phyloP scores from a whole-genome alignment of 2,888 invertebrate species.

The Phorcus lineatus region DNA sequence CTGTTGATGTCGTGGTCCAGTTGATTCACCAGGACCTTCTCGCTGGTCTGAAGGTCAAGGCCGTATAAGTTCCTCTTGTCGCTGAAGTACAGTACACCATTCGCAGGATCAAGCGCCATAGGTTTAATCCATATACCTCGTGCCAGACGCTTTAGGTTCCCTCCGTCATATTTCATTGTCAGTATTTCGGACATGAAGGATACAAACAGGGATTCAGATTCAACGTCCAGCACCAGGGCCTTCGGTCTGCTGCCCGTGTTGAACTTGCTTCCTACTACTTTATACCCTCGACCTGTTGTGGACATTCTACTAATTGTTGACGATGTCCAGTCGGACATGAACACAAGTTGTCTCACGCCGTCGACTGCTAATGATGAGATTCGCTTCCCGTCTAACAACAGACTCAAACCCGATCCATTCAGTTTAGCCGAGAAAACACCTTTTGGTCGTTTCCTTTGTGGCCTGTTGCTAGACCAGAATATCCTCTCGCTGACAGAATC shows the following conservation, averaged over 20 bases:
- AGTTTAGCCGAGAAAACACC: neutral
- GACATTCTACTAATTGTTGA: neutral
- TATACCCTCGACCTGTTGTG: neutral
- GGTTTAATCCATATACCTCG: neutral
- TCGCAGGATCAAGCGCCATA: neutral
- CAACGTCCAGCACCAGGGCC: neutral
- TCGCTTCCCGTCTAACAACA: neutral
- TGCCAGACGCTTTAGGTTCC: neutral
- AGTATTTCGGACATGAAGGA: neutral
- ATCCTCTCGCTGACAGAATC: neutral
- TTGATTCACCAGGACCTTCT: conserved; percentile 9
- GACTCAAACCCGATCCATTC: neutral
- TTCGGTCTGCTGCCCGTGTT: neutral
- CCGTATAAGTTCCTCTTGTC: neutral
- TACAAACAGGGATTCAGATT: neutral
- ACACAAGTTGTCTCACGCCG: neutral
- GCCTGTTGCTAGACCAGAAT: neutral
- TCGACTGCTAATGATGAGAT: neutral
- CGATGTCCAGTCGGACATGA: neutral
- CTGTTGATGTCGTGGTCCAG: neutral
- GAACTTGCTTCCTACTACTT: neutral
- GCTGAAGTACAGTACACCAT: neutral
- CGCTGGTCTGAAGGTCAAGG: neutral
- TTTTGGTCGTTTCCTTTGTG: neutral
- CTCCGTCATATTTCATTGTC: neutral